Evolutionary conservation across 2,888 invertebrate species (phyloP).

Genomic region (Caenorhabditis zanzibari): DNA sequence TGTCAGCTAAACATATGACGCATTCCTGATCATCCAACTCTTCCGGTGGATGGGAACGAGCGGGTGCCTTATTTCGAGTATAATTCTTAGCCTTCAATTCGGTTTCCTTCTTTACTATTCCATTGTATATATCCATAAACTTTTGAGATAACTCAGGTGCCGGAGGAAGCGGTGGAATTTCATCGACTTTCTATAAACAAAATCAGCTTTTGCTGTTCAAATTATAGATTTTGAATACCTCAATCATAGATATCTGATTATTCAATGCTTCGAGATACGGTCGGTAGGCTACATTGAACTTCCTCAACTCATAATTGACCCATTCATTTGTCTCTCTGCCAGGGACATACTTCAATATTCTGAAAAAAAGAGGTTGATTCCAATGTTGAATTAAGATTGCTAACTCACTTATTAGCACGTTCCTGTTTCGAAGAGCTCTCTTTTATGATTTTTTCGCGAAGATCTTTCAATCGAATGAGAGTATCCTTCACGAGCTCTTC

Average conservation of each 20-base stretch:
- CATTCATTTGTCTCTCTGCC: neutral
- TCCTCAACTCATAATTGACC: neutral
- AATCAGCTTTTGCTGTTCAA: neutral
- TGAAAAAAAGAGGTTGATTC: neutral
- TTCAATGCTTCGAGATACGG: neutral
- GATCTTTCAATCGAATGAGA: too few species aligned
- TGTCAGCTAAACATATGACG: constrained; percentile 2
- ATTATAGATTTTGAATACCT: neutral
- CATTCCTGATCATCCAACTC: constrained; percentile 14
- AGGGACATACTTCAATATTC: neutral
- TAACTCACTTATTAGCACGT: neutral
- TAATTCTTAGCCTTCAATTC: neutral
- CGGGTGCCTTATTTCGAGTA: neutral
- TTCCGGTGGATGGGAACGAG: neutral
- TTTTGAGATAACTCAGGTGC: neutral
- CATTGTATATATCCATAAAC: neutral
- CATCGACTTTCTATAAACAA: neutral
- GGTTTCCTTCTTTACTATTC: neutral
- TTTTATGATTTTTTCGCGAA: neutral
- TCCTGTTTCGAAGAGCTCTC: neutral
- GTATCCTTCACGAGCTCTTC: too few species aligned
- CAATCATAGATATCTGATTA: neutral
- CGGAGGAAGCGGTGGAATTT: neutral
- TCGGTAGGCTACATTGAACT: neutral
- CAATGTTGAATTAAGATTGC: neutral